Conservation (phyloP, 2,113 vertebrate species). For the Campylomormyrus numenius region DNA sequence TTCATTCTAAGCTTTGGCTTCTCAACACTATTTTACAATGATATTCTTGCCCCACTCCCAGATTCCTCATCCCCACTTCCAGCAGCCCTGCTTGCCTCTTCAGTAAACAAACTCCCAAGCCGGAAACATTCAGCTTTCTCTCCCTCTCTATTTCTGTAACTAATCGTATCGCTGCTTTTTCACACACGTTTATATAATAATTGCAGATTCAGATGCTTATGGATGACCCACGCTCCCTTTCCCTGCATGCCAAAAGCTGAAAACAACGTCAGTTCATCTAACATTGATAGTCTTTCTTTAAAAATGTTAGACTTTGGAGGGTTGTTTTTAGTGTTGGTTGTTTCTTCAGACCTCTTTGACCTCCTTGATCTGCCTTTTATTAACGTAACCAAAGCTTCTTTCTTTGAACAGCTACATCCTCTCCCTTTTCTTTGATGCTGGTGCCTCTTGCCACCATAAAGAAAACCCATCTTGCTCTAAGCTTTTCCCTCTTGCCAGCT, state of each 20-base stretch:
- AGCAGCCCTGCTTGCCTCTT: constrained; percentile 23
- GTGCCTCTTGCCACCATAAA: neutral
- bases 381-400: neutral
- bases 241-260: neutral
- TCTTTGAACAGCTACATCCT: neutral
- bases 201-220: neutral
- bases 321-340: neutral
- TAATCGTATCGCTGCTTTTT: neutral
- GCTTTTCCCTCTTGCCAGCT: neutral
- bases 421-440: neutral
- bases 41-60: constrained; percentile 71
- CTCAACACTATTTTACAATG: constrained; percentile 93
- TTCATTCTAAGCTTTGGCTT: constrained; percentile 92
- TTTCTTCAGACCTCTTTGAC: neutral
- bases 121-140: neutral
- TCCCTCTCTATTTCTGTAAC: neutral
- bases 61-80: constrained; percentile 13
- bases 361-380: neutral
- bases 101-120: neutral
- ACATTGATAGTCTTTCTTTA: neutral
- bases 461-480: neutral
- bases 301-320: neutral
- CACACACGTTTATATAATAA: neutral
- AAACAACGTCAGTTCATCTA: neutral
- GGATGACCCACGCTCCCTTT: neutral